Evolutionary conservation across 1,140 invertebrate genomes (phyloP).

Genomic region (Lucilia cuprina): DNA sequence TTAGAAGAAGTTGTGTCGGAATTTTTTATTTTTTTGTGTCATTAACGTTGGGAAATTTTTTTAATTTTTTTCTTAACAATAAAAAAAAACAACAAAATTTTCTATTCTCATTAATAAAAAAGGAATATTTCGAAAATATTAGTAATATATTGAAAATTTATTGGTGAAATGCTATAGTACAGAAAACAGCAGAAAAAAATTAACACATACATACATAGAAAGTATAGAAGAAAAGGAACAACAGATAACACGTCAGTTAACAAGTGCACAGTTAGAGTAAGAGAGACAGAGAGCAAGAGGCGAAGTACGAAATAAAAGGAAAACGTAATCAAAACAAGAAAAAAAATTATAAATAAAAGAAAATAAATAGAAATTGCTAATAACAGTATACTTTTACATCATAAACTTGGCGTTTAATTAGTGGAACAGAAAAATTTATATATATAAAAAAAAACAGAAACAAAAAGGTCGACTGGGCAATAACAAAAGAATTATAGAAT

Average conservation of each 20-base stretch:
- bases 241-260: neutral
- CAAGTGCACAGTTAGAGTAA: neutral
- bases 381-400: slow-evolving; percentile 1
- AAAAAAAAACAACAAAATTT: neutral
- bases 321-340: slow-evolving; percentile 18
- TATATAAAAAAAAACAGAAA: neutral
- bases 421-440: neutral
- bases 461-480: neutral
- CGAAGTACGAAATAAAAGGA: neutral
- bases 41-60: neutral
- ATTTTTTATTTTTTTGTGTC: slow-evolving; percentile 1
- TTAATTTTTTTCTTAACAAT: neutral
- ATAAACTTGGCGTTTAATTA: slow-evolving; percentile 1
- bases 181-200: neutral
- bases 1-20: neutral
- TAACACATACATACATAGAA: slow-evolving; percentile 1
- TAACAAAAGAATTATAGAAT: no score
- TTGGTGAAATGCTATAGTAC: neutral
- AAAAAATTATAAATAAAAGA: neutral
- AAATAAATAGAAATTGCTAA: slow-evolving; percentile 4
- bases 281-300: neutral
- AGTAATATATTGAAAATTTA: neutral
- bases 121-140: neutral
- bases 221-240: neutral
- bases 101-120: neutral